Percentiles rank a stretch among this genome's conserved stretches.
These are phyloP conservation scores for Pygoscelis adeliae DNA, from an alignment of 2,113 vertebrate species.

Conservation along the genomic window DNA sequence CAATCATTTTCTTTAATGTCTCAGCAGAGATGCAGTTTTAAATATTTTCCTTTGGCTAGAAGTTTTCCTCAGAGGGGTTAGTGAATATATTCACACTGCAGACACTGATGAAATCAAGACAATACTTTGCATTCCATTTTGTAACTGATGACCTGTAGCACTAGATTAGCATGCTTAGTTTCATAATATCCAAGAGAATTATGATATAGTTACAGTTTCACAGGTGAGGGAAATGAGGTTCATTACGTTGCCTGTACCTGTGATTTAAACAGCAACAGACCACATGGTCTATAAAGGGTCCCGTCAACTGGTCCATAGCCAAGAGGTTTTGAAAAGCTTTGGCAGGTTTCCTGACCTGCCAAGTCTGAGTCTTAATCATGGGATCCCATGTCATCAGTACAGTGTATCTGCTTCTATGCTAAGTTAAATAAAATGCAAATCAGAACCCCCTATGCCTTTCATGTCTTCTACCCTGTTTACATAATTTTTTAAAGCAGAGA, in stretches of 20 bases:
- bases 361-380: background rate
- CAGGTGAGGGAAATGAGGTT: background rate
- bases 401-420: background rate
- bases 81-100: background rate
- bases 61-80: background rate
- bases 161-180: background rate
- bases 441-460: background rate
- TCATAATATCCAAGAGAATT: background rate
- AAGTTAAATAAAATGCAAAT: background rate
- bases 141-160: background rate
- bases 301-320: background rate
- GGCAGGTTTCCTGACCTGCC: background rate
- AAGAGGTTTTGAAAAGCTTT: slow-evolving; percentile 14
- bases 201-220: background rate
- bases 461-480: background rate
- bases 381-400: background rate
- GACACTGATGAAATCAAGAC: background rate
- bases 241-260: background rate
- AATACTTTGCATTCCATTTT: background rate
- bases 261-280: background rate
- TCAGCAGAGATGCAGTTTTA: background rate
- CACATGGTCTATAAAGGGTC: background rate
- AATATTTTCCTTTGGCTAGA: background rate
- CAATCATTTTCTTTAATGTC: background rate
- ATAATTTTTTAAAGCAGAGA: background rate